Percentiles rank a stretch among this genome's conserved stretches.
These are phyloP conservation scores for Gracilinanus agilis DNA, from an alignment of 2,113 vertebrate genomes.

Conservation along the genomic window DNA sequence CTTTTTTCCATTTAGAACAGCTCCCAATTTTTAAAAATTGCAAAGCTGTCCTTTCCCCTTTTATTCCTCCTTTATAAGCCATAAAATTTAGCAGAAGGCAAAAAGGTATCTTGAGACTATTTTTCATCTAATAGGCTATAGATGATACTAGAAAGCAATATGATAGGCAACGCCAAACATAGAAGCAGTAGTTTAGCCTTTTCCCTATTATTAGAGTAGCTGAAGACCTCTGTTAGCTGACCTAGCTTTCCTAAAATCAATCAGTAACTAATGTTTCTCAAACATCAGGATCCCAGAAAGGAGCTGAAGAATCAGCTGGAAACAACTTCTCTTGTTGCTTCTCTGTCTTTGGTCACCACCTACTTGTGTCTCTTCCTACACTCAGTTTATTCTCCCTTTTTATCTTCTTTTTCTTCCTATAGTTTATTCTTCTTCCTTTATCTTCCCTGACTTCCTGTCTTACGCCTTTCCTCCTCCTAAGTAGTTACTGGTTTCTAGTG, in stretches of 20 bases:
- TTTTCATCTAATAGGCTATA: neutral
- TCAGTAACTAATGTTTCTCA: neutral
- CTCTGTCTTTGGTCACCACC: neutral
- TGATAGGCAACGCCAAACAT: neutral
- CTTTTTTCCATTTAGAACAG: too few species aligned
- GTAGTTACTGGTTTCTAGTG: neutral
- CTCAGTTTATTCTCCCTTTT: neutral
- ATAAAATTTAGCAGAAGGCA: neutral
- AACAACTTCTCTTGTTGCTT: neutral
- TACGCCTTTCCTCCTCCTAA: neutral
- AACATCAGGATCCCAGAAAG: neutral
- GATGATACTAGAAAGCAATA: neutral
- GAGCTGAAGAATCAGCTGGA: neutral
- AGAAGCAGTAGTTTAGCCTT: neutral
- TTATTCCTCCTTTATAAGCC: neutral
- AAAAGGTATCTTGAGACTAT: neutral
- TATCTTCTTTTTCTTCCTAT: neutral
- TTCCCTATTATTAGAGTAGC: neutral
- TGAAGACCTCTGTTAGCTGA: neutral
- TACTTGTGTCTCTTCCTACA: neutral
- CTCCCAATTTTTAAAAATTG: too few species aligned
- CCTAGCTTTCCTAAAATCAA: neutral
- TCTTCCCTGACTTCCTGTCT: neutral
- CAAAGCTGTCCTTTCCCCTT: too few species aligned
- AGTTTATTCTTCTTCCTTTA: neutral